phyloP scores from a whole-genome alignment of 1,140 invertebrate genomes.

The Prorops nasuta region DNA sequence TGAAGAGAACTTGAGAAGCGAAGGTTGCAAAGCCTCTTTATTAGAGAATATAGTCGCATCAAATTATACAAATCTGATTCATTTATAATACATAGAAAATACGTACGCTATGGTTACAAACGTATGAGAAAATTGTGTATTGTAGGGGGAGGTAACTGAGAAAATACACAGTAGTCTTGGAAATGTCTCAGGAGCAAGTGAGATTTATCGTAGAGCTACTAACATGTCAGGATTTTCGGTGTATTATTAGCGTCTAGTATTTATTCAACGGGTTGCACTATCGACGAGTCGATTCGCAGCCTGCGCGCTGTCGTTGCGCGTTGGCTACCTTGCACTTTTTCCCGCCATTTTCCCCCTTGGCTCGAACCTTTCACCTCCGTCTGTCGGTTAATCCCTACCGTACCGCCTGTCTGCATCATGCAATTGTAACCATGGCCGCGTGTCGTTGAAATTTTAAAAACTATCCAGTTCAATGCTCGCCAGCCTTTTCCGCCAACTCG shows the following conservation, averaged over 20 bases:
- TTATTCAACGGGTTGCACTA: slow-evolving; percentile 20
- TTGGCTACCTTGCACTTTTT: slow-evolving; percentile 18
- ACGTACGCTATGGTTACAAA: slow-evolving; percentile 15
- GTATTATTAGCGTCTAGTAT: too few relatives aligned
- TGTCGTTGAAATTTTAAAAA: slow-evolving; percentile 2
- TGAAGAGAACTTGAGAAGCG: too few relatives aligned
- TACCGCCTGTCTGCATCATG: neutral
- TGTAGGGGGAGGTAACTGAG: slow-evolving; percentile 9
- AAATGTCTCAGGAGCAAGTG: too few relatives aligned
- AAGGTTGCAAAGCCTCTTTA: too few relatives aligned
- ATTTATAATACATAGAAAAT: slow-evolving; percentile 15
- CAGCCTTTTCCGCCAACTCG: slow-evolving; percentile 50
- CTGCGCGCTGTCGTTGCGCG: slow-evolving; percentile 1
- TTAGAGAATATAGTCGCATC: too few relatives aligned
- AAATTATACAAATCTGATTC: too few relatives aligned
- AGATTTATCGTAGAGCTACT: too few relatives aligned
- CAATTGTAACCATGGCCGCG: too few relatives aligned
- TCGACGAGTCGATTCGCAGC: slow-evolving; percentile 28
- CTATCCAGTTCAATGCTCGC: slow-evolving; percentile 20
- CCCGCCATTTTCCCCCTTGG: slow-evolving; percentile 29
- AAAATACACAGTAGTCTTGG: too few relatives aligned
- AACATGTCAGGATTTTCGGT: too few relatives aligned
- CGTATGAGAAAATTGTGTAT: slow-evolving; percentile 14
- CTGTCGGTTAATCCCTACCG: neutral
- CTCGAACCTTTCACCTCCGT: neutral